phyloP scores from a whole-genome alignment of 2,113 vertebrate genomes.

The Callipepla squamata region DNA sequence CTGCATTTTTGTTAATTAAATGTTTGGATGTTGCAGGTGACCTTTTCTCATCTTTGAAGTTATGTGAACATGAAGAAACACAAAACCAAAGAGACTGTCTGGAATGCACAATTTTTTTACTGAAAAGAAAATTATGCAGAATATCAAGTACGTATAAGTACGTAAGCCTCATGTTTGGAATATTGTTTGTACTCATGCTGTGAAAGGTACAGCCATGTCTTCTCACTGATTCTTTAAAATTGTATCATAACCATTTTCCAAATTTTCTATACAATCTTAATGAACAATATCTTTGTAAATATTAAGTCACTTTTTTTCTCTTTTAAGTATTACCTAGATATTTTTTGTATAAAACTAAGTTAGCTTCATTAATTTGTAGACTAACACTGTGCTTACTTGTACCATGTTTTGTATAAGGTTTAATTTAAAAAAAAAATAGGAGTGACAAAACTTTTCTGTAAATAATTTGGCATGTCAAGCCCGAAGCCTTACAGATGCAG shows the following conservation, averaged over 20 bases:
- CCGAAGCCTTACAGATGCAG: not conserved
- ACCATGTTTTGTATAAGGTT: not conserved
- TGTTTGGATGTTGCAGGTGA: slow-evolving; percentile 15
- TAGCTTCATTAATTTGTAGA: not conserved
- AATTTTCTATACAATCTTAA: not conserved
- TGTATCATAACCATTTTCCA: not conserved
- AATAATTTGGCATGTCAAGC: not conserved
- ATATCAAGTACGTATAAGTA: not conserved
- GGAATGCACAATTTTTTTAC: not conserved
- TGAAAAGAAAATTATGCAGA: not conserved
- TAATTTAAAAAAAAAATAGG: not conserved
- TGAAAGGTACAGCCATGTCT: not conserved
- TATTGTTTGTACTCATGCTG: not conserved
- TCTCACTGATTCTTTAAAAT: not conserved
- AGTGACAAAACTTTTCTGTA: not conserved
- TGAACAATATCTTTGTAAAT: not conserved
- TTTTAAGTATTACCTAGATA: not conserved
- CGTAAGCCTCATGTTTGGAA: not conserved
- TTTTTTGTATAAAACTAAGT: not conserved
- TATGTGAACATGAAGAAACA: slow-evolving; percentile 3
- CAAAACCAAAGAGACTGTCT: not conserved
- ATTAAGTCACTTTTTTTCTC: not conserved
- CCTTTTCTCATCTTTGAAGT: slow-evolving; percentile 15
- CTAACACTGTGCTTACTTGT: not conserved
- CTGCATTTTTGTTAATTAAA: slow-evolving; percentile 43